A percentile compares a stretch with the other conserved stretches of the same genome.
These are phyloP conservation scores for Galeruca laticollis DNA, from an alignment of 2,888 invertebrate species.

Conservation along the genomic window DNA sequence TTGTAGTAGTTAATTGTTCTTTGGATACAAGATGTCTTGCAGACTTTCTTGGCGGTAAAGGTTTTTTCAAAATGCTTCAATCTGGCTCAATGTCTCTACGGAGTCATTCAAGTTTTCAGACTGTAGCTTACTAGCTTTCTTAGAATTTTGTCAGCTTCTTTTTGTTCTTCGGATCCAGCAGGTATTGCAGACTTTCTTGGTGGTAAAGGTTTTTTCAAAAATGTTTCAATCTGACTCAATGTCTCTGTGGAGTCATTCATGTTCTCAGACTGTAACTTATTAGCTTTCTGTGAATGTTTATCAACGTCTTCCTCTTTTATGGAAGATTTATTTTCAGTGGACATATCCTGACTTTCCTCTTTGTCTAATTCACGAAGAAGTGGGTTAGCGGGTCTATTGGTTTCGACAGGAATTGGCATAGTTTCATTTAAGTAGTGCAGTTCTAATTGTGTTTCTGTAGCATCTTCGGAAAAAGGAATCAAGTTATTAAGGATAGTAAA, in stretches of 20 bases:
- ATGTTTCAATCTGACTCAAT: slow-evolving; percentile 43
- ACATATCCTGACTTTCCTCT: neutral
- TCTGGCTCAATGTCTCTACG: slow-evolving; percentile 43
- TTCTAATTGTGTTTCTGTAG: slow-evolving; percentile 27
- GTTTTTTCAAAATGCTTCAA: slow-evolving; percentile 41
- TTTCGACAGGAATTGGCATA: neutral
- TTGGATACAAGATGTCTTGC: neutral
- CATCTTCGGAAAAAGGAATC: neutral
- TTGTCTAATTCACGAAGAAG: slow-evolving; percentile 37
- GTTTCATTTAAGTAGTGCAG: slow-evolving; percentile 7
- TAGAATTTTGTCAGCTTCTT: too few relatives aligned
- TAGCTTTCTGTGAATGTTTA: neutral
- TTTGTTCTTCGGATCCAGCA: neutral
- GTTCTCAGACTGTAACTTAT: neutral
- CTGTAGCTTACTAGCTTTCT: neutral
- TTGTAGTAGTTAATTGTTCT: neutral
- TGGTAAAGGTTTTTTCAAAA: slow-evolving; percentile 38
- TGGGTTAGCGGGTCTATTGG: slow-evolving; percentile 44
- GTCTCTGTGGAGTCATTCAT: slow-evolving; percentile 26
- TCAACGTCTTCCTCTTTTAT: neutral
- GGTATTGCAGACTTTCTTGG: slow-evolving; percentile 4
- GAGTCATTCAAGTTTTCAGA: neutral
- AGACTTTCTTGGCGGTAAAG: slow-evolving; percentile 25
- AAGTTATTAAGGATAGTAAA: neutral
- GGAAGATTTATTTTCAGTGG: neutral